Percentiles rank a stretch among this genome's conserved stretches.
These are phyloP conservation scores for Hyperoplus immaculatus DNA, from an alignment of 2,797 vertebrate genomes.

Conservation along the genomic window DNA sequence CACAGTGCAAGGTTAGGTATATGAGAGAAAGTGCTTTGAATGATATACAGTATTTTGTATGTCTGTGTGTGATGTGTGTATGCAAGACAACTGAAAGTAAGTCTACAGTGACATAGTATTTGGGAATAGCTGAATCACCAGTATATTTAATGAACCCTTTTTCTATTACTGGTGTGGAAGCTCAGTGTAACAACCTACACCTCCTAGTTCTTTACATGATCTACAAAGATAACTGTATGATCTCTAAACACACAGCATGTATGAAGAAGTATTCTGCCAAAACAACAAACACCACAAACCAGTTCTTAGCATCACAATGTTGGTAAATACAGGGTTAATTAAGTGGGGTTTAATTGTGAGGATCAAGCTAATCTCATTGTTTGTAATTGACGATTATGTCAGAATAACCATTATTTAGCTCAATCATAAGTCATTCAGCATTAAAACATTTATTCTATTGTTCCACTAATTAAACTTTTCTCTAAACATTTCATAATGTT, in stretches of 20 bases:
- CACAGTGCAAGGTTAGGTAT: background rate
- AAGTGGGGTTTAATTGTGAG: background rate
- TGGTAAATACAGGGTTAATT: background rate
- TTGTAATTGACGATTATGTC: background rate
- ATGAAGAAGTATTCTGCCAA: background rate
- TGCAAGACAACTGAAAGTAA: background rate
- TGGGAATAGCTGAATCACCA: background rate
- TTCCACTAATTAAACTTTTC: slow-evolving; percentile 24
- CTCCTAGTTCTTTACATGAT: slow-evolving; percentile 1
- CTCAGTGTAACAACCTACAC: background rate
- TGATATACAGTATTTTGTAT: background rate
- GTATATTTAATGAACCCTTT: background rate
- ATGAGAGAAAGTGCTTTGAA: background rate
- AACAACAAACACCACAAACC: background rate
- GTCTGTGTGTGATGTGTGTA: background rate
- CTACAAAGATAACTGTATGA: background rate
- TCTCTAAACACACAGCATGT: background rate
- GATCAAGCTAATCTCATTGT: background rate
- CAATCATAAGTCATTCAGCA: background rate
- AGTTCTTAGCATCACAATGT: background rate
- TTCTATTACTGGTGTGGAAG: slow-evolving; percentile 1
- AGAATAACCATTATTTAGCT: background rate
- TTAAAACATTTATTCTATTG: slow-evolving; percentile 12
- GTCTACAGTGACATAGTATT: background rate
- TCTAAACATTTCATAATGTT: slow-evolving; percentile 28